Evolutionary conservation across 2,113 vertebrate species (phyloP), one percentile per base, ranked within the genome.

Genomic region (Talpa occidentalis): DNA sequence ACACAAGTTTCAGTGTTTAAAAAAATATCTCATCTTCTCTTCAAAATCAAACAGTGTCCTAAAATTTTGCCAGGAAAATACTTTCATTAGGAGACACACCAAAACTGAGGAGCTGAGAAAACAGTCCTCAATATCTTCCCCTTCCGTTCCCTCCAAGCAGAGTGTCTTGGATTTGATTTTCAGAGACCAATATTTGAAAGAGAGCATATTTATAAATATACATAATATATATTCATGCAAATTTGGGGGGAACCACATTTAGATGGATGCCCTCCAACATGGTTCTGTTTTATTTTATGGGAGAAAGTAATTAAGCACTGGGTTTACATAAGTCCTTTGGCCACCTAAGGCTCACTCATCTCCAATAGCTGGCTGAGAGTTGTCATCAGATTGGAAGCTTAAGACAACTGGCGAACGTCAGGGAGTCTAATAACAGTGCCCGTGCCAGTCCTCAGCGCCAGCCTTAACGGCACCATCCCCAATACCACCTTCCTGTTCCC

Each of bases 101-200:
- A 86, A 86, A 56, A 74, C 19, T 42, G 17, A 69, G 22, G 7
- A 10, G 30, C 62, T 30, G 12, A 59, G 24, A 77, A 89, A 67
- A 83, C 49, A 92, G 70, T 1, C 26, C 4, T 70, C 28, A 54
- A 15, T 37, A 37, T n/a, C 15, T 37, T 56, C 64, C 24, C 59
- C 26, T 19, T 2, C n/a, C 6, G 6, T 40, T 73, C 54, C 26
- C 17, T 79, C 7, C 22, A 35, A 67, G 42, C n/a, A 40, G 42
- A 92, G 22, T 30, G 81, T 83, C 10, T n/a, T 35, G 54, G 77
- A 62, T 73, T 88, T 92, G 26, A 79, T 66, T 78, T 91, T 73
- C 42, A 47, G 2, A 67, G 78, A 92, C 47, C 22, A 74, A 88
- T 44, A 87, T 32, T 21, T 30, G 32, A 49, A 26, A 49, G 1